Percentiles rank a stretch among this genome's conserved stretches.
Evolutionary conservation across 2,797 vertebrate genomes (phyloP).

Genomic region (Pteronotus mesoamericanus): DNA sequence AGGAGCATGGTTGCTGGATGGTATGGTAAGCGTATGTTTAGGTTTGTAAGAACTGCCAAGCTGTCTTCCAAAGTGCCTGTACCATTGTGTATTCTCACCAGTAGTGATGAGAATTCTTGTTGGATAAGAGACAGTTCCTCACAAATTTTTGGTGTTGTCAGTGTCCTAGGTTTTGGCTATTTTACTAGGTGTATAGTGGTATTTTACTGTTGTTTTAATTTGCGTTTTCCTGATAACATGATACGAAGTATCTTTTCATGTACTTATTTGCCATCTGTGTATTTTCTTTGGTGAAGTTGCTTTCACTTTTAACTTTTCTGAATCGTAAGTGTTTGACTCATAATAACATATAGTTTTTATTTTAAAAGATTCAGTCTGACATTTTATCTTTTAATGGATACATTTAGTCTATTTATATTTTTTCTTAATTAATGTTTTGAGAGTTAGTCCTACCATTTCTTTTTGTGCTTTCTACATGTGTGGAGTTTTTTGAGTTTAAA

Average conservation of each 20-base stretch:
- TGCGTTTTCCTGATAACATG: background rate
- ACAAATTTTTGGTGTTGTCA: background rate
- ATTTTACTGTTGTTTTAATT: background rate
- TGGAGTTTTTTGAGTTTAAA: background rate
- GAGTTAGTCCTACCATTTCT: background rate
- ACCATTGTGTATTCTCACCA: background rate
- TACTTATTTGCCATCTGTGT: background rate
- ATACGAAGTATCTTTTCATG: background rate
- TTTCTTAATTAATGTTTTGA: background rate
- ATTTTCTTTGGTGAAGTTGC: background rate
- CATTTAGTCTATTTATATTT: background rate
- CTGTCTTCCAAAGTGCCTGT: background rate
- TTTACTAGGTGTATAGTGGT: background rate
- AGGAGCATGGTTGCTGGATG: background rate
- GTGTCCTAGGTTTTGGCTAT: background rate
- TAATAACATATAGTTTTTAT: background rate
- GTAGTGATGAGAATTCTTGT: background rate
- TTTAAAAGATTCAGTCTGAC: background rate
- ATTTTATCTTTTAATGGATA: background rate
- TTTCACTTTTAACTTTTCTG: background rate
- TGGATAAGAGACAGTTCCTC: background rate
- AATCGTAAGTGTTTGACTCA: too few relatives aligned
- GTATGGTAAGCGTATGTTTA: background rate
- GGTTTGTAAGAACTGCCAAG: background rate
- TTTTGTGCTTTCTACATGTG: background rate